These are phyloP conservation scores for Stenodera caucasica DNA, from an alignment of 2,888 invertebrate species.

Conservation along the genomic window DNA sequence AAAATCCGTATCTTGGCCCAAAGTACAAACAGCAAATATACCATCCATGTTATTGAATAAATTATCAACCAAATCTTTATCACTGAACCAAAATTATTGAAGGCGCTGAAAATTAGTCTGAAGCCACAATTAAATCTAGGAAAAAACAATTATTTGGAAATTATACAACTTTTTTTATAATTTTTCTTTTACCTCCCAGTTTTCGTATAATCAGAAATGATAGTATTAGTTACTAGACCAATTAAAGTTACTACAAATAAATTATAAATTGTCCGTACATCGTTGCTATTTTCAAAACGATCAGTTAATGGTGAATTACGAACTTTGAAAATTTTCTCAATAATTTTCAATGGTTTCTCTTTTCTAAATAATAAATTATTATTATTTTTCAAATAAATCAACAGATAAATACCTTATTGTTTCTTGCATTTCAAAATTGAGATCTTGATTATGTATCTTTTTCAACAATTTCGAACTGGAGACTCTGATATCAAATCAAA, in stretches of 20 bases:
- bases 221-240: conserved; percentile 34
- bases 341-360: neutral
- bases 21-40: conserved; percentile 54
- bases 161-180: conserved; percentile 4
- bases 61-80: conserved; percentile 61
- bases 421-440: neutral
- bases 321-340: conserved; percentile 22
- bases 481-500: too few relatives aligned
- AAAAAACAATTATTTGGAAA: conserved; percentile 24
- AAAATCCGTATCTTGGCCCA: conserved; percentile 55
- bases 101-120: conserved; percentile 60
- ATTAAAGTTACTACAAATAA: conserved; percentile 26
- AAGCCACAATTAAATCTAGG: conserved; percentile 61
- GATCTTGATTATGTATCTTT: too few relatives aligned
- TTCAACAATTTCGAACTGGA: too few relatives aligned
- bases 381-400: neutral
- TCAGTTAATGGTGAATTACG: conserved; percentile 30
- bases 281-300: conserved; percentile 27
- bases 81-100: conserved; percentile 63
- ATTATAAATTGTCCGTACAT: conserved; percentile 32
- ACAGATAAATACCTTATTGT: neutral
- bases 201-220: conserved; percentile 71
- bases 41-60: conserved; percentile 53
- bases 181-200: conserved; percentile 63
- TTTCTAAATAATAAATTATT: neutral